A percentile compares a stretch with the other conserved stretches of the same genome.
Conservation (phyloP, 30 jellyfish, hydroid and myxozoan genomes). For the Aurelia sp. region DNA sequence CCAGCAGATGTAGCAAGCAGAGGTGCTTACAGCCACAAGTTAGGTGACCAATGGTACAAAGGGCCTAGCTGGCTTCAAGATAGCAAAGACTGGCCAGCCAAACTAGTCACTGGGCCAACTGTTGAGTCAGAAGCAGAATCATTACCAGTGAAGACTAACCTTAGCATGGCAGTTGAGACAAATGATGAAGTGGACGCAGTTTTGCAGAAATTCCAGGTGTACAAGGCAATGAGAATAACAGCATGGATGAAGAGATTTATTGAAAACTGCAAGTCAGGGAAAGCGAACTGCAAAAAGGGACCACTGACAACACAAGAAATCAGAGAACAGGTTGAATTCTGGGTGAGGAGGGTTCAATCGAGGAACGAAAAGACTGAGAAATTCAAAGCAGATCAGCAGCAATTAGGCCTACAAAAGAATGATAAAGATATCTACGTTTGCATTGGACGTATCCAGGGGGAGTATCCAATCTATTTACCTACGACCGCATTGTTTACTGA, state of each 20-base stretch:
- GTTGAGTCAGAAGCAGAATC: no score
- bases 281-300: not conserved
- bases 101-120: not conserved
- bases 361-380: no score
- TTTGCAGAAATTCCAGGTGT: not conserved
- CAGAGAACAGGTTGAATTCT: constrained; percentile 19
- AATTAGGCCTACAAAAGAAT: no score
- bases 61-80: no score
- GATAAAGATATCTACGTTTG: no score
- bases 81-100: not conserved
- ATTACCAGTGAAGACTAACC: no score
- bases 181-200: not conserved
- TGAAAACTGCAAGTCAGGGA: not conserved
- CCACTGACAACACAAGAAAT: constrained; percentile 18
- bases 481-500: constrained; percentile 3
- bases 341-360: no score
- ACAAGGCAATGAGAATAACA: not conserved
- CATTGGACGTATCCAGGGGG: no score
- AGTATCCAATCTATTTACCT: constrained; percentile 38
- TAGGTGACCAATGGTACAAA: no score
- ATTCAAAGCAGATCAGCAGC: no score
- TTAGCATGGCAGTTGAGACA: not conserved
- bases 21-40: no score
- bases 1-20: constrained; percentile 27
- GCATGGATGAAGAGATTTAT: not conserved